These are phyloP conservation scores for Scaptomyza flava DNA, from an alignment of 2,888 invertebrate genomes.

Conservation along the genomic window DNA sequence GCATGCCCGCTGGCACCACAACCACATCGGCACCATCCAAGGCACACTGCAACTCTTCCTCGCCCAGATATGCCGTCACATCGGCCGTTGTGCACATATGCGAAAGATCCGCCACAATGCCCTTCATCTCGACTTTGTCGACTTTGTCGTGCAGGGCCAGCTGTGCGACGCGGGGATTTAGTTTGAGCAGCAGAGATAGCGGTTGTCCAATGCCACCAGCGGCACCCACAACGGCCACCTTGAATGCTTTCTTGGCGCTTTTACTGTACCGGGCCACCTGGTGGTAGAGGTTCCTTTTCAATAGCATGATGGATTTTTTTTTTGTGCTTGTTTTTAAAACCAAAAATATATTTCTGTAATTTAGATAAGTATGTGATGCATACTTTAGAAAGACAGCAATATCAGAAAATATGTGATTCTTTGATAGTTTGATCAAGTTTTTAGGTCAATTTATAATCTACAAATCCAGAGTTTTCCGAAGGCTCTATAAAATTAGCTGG, in stretches of 20 bases:
- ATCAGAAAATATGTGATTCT: neutral
- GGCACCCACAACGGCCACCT: slow-evolving; percentile 97
- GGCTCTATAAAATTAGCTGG: no score
- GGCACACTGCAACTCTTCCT: slow-evolving; percentile 90
- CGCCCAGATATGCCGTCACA: slow-evolving; percentile 89
- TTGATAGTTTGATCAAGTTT: no score
- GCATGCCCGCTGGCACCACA: slow-evolving; percentile 97
- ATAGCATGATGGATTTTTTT: neutral
- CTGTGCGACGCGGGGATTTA: slow-evolving; percentile 91
- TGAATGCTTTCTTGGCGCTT: slow-evolving; percentile 86
- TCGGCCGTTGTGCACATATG: slow-evolving; percentile 94
- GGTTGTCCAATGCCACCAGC: slow-evolving; percentile 99
- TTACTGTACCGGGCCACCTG: neutral
- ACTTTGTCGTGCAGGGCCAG: slow-evolving; percentile 96
- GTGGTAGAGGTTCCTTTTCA: neutral
- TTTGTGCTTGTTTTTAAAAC: neutral
- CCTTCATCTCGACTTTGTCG: slow-evolving; percentile 93
- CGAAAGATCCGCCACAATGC: slow-evolving; percentile 97
- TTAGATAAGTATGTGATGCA: no score
- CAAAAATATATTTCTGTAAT: neutral
- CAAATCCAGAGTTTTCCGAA: no score
- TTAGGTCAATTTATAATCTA: no score
- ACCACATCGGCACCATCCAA: slow-evolving; percentile 92
- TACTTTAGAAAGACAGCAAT: no score
- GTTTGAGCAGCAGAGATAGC: slow-evolving; percentile 94